A percentile compares a stretch with the other conserved stretches of the same genome.
phyloP scores from a whole-genome alignment of 2,797 vertebrate species.

The Corythornis leucogaster region DNA sequence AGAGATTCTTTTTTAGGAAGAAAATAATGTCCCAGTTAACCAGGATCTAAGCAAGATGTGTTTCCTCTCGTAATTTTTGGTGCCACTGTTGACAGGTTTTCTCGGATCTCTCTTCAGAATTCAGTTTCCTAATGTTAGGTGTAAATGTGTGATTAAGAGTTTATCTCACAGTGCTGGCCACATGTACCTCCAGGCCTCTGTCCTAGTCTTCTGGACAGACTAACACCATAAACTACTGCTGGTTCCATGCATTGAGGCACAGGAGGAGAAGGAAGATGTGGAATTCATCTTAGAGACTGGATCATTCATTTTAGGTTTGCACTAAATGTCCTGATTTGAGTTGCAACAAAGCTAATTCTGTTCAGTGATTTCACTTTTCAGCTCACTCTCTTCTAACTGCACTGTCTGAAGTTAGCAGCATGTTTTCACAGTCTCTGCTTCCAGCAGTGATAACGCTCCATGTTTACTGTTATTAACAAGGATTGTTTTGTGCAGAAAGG shows the following conservation, averaged over 20 bases:
- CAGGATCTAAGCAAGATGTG: not conserved
- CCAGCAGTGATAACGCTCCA: not conserved
- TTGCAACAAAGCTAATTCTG: not conserved
- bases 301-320: not conserved
- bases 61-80: not conserved
- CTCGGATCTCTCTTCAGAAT: not conserved
- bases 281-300: not conserved
- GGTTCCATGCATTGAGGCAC: not conserved
- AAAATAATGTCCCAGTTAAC: not conserved
- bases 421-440: not conserved
- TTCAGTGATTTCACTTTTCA: not conserved
- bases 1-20: not conserved
- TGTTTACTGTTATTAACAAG: not conserved
- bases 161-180: not conserved
- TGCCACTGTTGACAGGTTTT: not conserved
- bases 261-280: not conserved
- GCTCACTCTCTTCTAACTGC: not conserved
- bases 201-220: not conserved
- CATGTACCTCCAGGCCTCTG: not conserved
- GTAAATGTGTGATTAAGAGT: not conserved
- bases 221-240: fast-evolving
- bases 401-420: not conserved
- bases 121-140: not conserved
- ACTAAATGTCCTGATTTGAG: not conserved
- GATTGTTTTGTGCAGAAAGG: not conserved